Evolutionary conservation across 2,113 vertebrate genomes (phyloP).

Genomic region (Dromaius novaehollandiae): DNA sequence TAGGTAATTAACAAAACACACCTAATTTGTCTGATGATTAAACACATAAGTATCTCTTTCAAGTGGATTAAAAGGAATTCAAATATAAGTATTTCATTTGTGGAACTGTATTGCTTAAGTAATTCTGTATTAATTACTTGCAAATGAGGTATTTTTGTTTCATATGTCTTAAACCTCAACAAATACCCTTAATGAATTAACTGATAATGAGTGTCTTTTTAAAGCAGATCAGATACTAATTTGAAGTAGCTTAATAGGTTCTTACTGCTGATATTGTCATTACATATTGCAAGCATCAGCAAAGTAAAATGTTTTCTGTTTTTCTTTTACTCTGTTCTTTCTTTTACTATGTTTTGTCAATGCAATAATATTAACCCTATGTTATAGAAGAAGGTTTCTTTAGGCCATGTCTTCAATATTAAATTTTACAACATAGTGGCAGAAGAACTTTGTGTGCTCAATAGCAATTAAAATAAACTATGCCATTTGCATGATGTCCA

Average conservation of each 20-base stretch:
- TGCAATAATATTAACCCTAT: background rate
- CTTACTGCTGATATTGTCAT: background rate
- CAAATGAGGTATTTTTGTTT: conserved; percentile 75
- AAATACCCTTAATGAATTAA: conserved; percentile 77
- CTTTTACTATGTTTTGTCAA: background rate
- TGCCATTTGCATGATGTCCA: background rate
- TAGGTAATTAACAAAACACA: conserved; percentile 79
- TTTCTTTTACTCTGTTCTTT: background rate
- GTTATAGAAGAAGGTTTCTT: background rate
- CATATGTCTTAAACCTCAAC: conserved; percentile 68
- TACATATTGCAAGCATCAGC: conserved; percentile 22
- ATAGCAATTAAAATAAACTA: background rate
- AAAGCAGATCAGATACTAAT: conserved; percentile 74
- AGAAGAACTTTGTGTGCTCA: background rate
- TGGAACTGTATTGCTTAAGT: conserved; percentile 70
- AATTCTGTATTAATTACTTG: conserved; percentile 80
- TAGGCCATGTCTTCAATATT: background rate
- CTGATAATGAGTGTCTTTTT: conserved; percentile 74
- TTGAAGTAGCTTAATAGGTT: conserved; percentile 69
- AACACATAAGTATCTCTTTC: conserved; percentile 76
- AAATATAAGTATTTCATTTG: conserved; percentile 77
- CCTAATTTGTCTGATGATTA: conserved; percentile 79
- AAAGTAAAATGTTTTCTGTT: conserved; percentile 35
- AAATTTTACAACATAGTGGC: background rate
- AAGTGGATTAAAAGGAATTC: conserved; percentile 77